phyloP scores from a whole-genome alignment of 2,113 vertebrate species.

The Menidia beryllina region DNA sequence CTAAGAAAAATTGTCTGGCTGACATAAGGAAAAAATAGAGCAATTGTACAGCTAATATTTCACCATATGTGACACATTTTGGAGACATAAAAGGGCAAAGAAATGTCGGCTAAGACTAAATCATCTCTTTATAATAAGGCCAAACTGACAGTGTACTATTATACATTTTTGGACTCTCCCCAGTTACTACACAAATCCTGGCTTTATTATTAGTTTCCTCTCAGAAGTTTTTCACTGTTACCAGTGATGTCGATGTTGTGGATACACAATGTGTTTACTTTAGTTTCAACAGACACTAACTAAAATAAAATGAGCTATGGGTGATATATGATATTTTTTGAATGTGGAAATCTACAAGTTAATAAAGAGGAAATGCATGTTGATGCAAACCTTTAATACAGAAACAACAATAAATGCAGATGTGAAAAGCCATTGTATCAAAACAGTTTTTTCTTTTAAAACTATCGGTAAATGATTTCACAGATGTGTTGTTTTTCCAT shows the following conservation, averaged over 20 bases:
- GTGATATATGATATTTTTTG: background rate
- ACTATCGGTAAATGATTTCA: conserved; percentile 19
- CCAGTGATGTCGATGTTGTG: background rate
- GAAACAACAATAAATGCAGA: background rate
- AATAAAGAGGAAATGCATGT: background rate
- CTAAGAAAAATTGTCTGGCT: background rate
- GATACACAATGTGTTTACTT: background rate
- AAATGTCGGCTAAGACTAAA: background rate
- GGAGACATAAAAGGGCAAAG: background rate
- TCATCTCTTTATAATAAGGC: background rate
- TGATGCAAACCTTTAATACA: too few relatives aligned
- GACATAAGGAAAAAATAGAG: background rate
- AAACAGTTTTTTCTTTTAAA: conserved; percentile 4
- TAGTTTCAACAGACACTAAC: background rate
- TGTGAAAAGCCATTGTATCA: background rate
- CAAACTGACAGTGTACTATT: background rate
- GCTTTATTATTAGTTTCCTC: background rate
- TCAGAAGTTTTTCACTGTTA: background rate
- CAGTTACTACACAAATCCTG: background rate
- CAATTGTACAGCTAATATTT: background rate
- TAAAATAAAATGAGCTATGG: background rate
- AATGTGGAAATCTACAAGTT: background rate
- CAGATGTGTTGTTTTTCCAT: conserved; percentile 16
- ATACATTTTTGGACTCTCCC: background rate
- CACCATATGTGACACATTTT: too few relatives aligned